Percentiles rank a stretch among this genome's conserved stretches.
phyloP scores from a whole-genome alignment of 2,888 invertebrate species.

The Xanthorhoe spadicearia region DNA sequence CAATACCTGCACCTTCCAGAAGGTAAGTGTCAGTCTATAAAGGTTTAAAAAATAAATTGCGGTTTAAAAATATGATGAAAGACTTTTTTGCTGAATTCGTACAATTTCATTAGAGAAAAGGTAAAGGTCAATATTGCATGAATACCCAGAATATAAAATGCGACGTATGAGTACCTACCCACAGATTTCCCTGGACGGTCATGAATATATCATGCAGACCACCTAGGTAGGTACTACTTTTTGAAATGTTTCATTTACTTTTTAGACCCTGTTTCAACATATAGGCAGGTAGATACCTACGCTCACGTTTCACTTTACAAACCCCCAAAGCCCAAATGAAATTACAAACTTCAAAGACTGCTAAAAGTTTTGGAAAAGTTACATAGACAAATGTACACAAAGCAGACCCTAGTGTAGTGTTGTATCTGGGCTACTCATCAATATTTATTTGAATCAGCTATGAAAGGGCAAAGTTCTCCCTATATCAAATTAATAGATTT shows the following conservation, averaged over 20 bases:
- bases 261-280: constrained; percentile 13
- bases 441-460: neutral
- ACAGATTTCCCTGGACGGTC: constrained; percentile 39
- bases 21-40: no score
- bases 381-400: neutral
- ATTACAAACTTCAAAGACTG: constrained; percentile 4
- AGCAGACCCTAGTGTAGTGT: neutral
- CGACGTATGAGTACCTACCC: constrained; percentile 26
- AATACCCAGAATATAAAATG: constrained; percentile 34
- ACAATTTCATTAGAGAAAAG: constrained; percentile 13
- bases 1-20: no score
- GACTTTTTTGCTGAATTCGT: neutral
- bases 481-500: neutral
- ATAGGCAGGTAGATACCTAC: no score
- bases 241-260: constrained; percentile 21
- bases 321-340: constrained; percentile 6
- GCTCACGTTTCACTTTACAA: neutral
- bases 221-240: constrained; percentile 15
- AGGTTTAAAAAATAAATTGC: neutral
- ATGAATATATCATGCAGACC: constrained; percentile 39
- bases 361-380: constrained; percentile 1
- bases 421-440: neutral
- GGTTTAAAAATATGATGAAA: neutral
- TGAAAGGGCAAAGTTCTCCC: neutral
- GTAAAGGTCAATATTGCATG: constrained; percentile 28